Conservation (phyloP, 2,797 vertebrate species). For the Melanotaenia parkinsoni region DNA sequence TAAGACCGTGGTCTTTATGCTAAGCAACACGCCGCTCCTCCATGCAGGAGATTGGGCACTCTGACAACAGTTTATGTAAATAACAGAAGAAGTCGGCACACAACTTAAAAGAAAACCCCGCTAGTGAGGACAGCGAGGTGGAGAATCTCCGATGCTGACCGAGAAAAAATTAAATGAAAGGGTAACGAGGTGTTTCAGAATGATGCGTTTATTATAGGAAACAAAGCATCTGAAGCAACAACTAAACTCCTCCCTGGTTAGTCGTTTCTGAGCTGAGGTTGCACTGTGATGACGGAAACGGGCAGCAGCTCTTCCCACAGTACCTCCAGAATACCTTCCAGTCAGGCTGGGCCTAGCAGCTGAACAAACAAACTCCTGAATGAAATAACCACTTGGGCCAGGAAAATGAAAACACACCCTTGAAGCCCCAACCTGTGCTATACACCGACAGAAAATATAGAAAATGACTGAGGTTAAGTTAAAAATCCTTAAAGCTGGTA, state of each 20-base stretch:
- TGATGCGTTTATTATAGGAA: constrained; percentile 6
- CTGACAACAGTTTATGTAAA: constrained; percentile 85
- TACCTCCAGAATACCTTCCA: constrained; percentile 49
- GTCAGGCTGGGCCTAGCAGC: constrained; percentile 53
- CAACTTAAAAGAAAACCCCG: constrained; percentile 42
- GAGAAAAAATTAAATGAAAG: constrained; percentile 23
- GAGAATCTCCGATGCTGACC: constrained; percentile 10
- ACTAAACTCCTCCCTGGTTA: constrained; percentile 21
- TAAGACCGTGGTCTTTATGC: constrained; percentile 83
- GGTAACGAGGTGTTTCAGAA: constrained; percentile 31
- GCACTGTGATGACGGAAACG: constrained; percentile 45
- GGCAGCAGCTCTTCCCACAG: constrained; percentile 20
- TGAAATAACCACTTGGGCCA: constrained; percentile 58
- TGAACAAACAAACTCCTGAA: constrained; percentile 72
- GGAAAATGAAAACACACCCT: constrained; percentile 35
- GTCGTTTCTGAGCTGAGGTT: constrained; percentile 26
- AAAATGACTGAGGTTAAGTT: background rate
- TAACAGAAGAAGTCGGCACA: constrained; percentile 68
- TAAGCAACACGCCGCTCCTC: constrained; percentile 75
- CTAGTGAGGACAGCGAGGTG: constrained; percentile 23
- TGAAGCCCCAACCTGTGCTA: constrained; percentile 34
- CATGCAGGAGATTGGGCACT: constrained; percentile 74
- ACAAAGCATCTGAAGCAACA: constrained; percentile 7
- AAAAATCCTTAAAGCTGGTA: background rate
- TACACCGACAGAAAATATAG: constrained; percentile 27